Evolutionary conservation across 2,797 vertebrate genomes (phyloP), one percentile per base, ranked within the genome.

Genomic region (Sparus aurata): DNA sequence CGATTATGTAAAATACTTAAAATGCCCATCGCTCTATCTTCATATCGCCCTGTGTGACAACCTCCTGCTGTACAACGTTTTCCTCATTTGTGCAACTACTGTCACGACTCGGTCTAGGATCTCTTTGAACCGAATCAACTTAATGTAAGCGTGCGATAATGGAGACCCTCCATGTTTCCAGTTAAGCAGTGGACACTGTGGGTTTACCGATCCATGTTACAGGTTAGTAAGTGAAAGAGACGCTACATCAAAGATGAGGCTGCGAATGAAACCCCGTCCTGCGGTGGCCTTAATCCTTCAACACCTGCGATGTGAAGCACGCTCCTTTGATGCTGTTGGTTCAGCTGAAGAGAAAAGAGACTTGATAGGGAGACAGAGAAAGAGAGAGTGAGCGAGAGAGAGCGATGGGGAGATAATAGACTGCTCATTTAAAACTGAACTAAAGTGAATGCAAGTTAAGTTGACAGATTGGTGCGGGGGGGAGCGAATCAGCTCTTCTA

Each of bases 281-380:
- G 90, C 93, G 92, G 92, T 93, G 91, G 92, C 94, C 91, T 95
- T 93, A 95, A 95, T 95, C 92, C 93, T 94, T 89, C 91, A 85
- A 92, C 94, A 95, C 94, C 94, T 95, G 95, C 69, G 78, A 95
- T 92, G 80, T 95, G 91, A 95, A 94, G 90, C 88, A 84, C 70
- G 62, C 79, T 84, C 85, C 93, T 95, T 94, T 95, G 93, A 95
- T 94, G 94, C 84, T 67, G 83, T 79, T 83, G 81, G 79, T 86
- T 91, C 81, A 79, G 91, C 75, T 73, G 55, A 75, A 85, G 88
- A 86, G 85, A 81, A 81, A 69, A 89, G 67, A 90, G 80, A 90
- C 75, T 89, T 86, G 63, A 83, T 65, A 75, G 79, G 52, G 68
- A 85, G 17, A 55, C 41, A 82, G 34, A 76, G 54, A 73, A 52